Evolutionary conservation across 2,113 vertebrate genomes (phyloP), one percentile per base, ranked within the genome.

Genomic region (Triplophysa tibetana): DNA sequence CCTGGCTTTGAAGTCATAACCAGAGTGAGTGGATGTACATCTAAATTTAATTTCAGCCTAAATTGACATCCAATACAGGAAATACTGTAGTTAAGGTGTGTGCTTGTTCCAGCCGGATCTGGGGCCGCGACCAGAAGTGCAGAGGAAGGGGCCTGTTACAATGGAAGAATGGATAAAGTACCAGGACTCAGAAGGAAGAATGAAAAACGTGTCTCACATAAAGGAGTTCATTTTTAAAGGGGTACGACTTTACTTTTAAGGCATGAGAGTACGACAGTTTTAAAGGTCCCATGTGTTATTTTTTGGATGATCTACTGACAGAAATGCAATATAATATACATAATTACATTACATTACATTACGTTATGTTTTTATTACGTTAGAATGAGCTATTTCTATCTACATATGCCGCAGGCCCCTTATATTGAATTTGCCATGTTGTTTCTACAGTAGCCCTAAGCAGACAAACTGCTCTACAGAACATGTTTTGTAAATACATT

Each of bases 1-100:
- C 97, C 96, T 0, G 98, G 98, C 78, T 99, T 99, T 79, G 98
- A 99, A 94, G 97, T 98, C 88, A 97, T 99, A 91, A 99, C 96
- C 83, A 94, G 95, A 89, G 98, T 99, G 88, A 96, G 96, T 93
- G 26, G 3, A 38, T 54, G 12, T 14, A 13, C 19, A 21, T 58
- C 54, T 58, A 61, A 43, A 62, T 50, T 17, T 52, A 33, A 74
- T 72, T 8, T 19, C 26, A 54, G 45, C 45, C 3, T 16, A 17
- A 50, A 70, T 10, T 11, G 24, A 13, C 43, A 60, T 41, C 19
- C 26, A 21, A 13, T 23, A 21, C 1, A 69, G n/a, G 26, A 74
- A 62, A 43, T 24, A 61, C 38, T 61, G 8, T 26, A 24, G 41
- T 21, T 26, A 48, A n/a, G 13, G 3, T 45, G 6, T 21, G 5